Conservation (phyloP, 2,797 vertebrate species). For the Myripristis jacobus region DNA sequence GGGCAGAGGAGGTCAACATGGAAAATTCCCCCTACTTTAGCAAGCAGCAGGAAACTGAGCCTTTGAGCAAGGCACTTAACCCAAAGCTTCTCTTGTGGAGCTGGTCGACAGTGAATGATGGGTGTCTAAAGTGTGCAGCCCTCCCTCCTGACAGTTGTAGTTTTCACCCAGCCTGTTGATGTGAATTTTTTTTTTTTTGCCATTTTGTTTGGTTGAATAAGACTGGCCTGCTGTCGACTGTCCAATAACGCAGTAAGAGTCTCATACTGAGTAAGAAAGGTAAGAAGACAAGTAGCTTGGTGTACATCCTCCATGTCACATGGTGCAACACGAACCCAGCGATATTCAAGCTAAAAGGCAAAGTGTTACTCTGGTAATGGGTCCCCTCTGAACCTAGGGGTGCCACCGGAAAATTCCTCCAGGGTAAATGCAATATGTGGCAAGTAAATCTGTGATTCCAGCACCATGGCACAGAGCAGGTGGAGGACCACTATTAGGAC, state of each 20-base stretch:
- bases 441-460: neutral
- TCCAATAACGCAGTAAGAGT: neutral
- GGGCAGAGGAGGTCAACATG: conserved; percentile 10
- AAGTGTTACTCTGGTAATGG: conserved; percentile 32
- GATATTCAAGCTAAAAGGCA: conserved; percentile 9
- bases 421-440: conserved; percentile 13
- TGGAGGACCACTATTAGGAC: conserved; percentile 1
- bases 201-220: neutral
- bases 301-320: neutral
- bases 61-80: conserved; percentile 24
- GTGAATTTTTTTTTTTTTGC: neutral
- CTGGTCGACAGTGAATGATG: conserved; percentile 5
- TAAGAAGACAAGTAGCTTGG: conserved; percentile 12
- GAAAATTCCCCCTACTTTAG: conserved; percentile 5
- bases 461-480: conserved; percentile 4
- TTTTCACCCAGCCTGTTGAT: neutral
- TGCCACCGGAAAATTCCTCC: conserved; percentile 31
- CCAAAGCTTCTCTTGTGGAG: neutral
- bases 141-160: neutral
- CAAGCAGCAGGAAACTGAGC: neutral
- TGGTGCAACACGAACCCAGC: conserved; percentile 3
- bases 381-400: conserved; percentile 16
- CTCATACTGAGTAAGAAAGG: neutral
- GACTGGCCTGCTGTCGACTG: neutral
- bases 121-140: neutral